Evolutionary conservation across 92 coral and sea anemone genomes (phyloP), one percentile per base, ranked within the genome.

Genomic region (Epizoanthus illoricatus): DNA sequence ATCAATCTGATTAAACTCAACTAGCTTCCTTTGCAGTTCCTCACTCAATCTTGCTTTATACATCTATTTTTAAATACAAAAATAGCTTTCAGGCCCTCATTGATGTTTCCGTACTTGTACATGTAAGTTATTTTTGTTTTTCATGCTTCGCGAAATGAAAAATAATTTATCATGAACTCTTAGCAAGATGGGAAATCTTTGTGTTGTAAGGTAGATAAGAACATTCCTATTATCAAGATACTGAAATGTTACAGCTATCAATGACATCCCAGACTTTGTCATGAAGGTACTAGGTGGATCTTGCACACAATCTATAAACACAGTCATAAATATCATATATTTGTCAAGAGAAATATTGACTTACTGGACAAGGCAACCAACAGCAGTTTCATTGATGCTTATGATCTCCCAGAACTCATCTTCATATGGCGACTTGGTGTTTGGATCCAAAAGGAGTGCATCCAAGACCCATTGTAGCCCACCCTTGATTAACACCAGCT

Each of bases 301-400:
- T 17, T 13, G 24, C 17, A 45, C 42, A 7, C 19, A 28, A 42
- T 17, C 33, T 21, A 43, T 1, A 8, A 24, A 42, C 52, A 41
- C 20, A 62, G 1, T 11, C 10, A 19, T 18, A 79, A 65, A 18
- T 16, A 20, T 10, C 3, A 10, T 41, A 4, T 47, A 42, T 16
- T 18, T 64, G 20, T 15, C 24, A 0, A 33, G 9, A 1, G 41
- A 16, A 68, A 28, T 0, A 36, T 13, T 17, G 0, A 81, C 97
- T 90, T 83, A 92, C 97, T 91, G 94, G 59, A 88, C 92, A 68
- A 93, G 89, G 73, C 97, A 91, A 40, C 97, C 97, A 40, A 93
- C 94, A 73, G 97, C 97, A 43, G 97, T 86, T 71, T 93, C 94
- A 59, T 93, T 91, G 4, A 93, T 86, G 41, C 92, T 91, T 40